Base-by-base conservation (phyloP, 2,113 vertebrate species). In the Ailuropoda melanoleuca region DNA sequence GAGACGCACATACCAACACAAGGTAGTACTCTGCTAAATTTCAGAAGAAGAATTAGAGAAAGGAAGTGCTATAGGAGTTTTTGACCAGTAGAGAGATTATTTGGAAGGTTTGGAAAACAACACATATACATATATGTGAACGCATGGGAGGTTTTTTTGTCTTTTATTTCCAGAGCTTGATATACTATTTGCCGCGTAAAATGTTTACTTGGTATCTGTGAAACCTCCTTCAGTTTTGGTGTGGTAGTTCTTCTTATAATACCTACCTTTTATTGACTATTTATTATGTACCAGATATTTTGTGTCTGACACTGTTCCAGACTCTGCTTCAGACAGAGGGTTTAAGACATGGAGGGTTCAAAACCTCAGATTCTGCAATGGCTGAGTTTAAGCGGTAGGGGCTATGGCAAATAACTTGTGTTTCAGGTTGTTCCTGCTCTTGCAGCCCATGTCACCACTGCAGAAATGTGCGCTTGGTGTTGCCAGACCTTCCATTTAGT, bases 401-500 rank as follows among this genome's bases (percentile, higher is more conserved):
- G 17, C 90, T 37, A 2, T 12, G 64, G 91, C 77, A 53, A 34
- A 46, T 75, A 31, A 34, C 56, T 24, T 66, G 50, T 21, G 0
- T 18, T 64, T 77, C 11, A 81, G 55, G 46, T 53, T 26, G 18
- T 55, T 37, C n/a, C 75, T 4, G 0, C 34, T 43, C 1, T 19
- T 68, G 7, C 4, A 3, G 23, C 58, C 70, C 70, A 17, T 43
- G 37, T 11, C 24, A 1, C 85, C 19, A 18, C 24, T 37, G 56
- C 68, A 92, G 29, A 92, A 83, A 46, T 3, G 68, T 64, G 37
- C 48, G 15, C 74, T 82, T 50, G 2, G 46, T 17, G 1, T 88
- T 77, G 84, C 75, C 94, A 97, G 84, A 85, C 58, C 53, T 83
- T 94, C 84, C 88, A 77, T 95, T 82, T 82, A 90, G 84, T 93